A percentile compares a stretch with the other conserved stretches of the same genome.
Evolutionary conservation across 1,140 invertebrate genomes (phyloP).

Genomic region (Drosophila nikananu): DNA sequence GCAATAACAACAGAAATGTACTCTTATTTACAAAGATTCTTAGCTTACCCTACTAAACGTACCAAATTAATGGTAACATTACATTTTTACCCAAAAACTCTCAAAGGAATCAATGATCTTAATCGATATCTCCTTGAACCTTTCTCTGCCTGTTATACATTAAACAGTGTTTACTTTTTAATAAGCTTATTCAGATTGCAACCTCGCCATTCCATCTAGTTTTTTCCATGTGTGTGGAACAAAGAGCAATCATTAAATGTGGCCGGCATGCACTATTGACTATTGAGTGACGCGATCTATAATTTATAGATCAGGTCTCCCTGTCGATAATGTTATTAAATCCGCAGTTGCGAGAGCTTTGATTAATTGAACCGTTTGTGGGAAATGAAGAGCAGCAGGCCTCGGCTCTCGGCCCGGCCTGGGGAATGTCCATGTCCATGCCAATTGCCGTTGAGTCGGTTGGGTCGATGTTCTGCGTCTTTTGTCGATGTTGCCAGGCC

Average conservation of each 20-base stretch:
- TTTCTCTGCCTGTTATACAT: too few species aligned
- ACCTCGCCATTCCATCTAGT: not conserved
- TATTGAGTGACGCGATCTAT: constrained; percentile 79
- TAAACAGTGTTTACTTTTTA: too few species aligned
- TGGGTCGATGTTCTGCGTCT: constrained; percentile 33
- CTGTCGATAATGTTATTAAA: constrained; percentile 77
- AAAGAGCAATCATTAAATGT: constrained; percentile 59
- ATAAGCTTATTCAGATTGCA: not conserved
- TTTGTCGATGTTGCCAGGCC: constrained; percentile 16
- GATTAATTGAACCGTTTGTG: constrained; percentile 81
- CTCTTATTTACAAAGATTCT: too few species aligned
- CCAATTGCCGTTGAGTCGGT: constrained; percentile 60
- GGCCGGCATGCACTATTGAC: constrained; percentile 64
- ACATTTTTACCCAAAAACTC: too few species aligned
- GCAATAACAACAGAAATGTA: not conserved
- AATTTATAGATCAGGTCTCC: constrained; percentile 73
- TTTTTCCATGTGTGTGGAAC: constrained; percentile 8
- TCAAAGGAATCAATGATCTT: too few species aligned
- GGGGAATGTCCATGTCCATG: constrained; percentile 53
- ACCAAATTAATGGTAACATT: too few species aligned
- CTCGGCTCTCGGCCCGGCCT: not conserved
- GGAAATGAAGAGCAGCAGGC: constrained; percentile 69
- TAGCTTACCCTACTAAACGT: too few species aligned
- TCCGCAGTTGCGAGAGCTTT: constrained; percentile 72
- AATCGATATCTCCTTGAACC: too few species aligned